These are phyloP conservation scores for Bicyclus anynana DNA, from an alignment of 1,140 invertebrate genomes.

Conservation along the genomic window DNA sequence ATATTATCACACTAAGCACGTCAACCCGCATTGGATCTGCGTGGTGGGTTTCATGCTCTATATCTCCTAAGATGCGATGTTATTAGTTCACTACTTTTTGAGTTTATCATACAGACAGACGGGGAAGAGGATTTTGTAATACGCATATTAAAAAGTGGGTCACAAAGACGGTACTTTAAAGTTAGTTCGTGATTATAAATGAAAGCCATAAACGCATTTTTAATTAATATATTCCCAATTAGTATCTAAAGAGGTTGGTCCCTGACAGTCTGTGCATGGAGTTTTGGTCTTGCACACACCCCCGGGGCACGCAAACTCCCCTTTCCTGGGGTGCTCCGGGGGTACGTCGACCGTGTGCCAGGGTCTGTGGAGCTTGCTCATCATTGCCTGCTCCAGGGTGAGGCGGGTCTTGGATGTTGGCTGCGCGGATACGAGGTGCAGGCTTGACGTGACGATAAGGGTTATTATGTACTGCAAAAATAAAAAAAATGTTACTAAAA, in stretches of 20 bases:
- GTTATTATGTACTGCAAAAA: slow-evolving; percentile 16
- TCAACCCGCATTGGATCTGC: too few relatives aligned
- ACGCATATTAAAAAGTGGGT: too few relatives aligned
- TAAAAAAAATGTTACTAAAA: neutral
- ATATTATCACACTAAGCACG: too few relatives aligned
- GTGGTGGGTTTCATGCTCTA: too few relatives aligned
- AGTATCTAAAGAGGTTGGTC: slow-evolving; percentile 27
- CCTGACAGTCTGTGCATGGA: slow-evolving; percentile 33
- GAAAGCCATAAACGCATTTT: too few relatives aligned
- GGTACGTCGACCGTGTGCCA: slow-evolving; percentile 31
- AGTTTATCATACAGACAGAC: too few relatives aligned
- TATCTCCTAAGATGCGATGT: too few relatives aligned
- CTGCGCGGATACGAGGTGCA: slow-evolving; percentile 10
- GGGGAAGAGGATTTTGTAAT: too few relatives aligned
- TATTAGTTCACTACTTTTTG: too few relatives aligned
- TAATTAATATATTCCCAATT: slow-evolving; percentile 31
- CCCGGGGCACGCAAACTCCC: slow-evolving; percentile 36
- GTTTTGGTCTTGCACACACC: slow-evolving; percentile 28
- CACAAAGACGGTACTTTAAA: too few relatives aligned
- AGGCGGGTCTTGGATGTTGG: slow-evolving; percentile 20
- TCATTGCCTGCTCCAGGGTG: slow-evolving; percentile 33
- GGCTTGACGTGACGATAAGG: slow-evolving; percentile 1
- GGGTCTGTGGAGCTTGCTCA: slow-evolving; percentile 39
- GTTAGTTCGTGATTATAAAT: too few relatives aligned
- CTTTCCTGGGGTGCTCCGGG: slow-evolving; percentile 37